Evolutionary conservation across 2,888 invertebrate species (phyloP), one percentile per base, ranked within the genome.

Genomic region (Catocala sponsa): DNA sequence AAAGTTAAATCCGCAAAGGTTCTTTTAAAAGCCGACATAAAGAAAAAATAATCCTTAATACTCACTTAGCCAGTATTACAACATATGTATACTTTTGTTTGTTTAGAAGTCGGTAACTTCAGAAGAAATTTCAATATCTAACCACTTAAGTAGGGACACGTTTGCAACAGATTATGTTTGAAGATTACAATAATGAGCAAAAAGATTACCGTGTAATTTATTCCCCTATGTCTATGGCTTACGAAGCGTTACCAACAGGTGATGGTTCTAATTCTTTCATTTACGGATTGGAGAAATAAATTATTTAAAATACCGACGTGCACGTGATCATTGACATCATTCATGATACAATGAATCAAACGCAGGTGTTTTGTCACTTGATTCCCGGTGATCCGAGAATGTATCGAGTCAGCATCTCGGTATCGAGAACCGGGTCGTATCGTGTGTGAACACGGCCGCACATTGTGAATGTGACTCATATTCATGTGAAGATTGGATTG

Each of bases 361-460:
- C 77, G 85, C 90, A 90, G 89, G 87, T 91, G 91, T 89, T 85
- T 63, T 83, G 91, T 84, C 85, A 91, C 78, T 71, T 78, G 90
- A 91, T 71, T 79, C 88, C 55, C 74, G 65, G 57, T 74, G 72
- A 71, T 66, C 63, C 66, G 82, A 82, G 91, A 92, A 92, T 92
- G 88, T 80, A 74, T 75, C 65, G 70, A 77, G 80, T 92, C 91
- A 91, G 91, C 92, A 70, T 55, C 61, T 66, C 62, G 67, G 78
- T 91, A 88, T 83, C 84, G 82, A 80, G 91, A 91, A 91, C 68
- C 73, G 78, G 73, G 66, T 56, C 15, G 50, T 47, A 42, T 52
- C 51, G 70, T 83, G 80, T 85, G 89, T 86, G 87, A 87, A 87
- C 81, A 58, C 52, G 79, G 68, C 79, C 78, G 78, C 81, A 78